Conservation (phyloP, 2,888 invertebrate species). For the Buathra laborator region DNA sequence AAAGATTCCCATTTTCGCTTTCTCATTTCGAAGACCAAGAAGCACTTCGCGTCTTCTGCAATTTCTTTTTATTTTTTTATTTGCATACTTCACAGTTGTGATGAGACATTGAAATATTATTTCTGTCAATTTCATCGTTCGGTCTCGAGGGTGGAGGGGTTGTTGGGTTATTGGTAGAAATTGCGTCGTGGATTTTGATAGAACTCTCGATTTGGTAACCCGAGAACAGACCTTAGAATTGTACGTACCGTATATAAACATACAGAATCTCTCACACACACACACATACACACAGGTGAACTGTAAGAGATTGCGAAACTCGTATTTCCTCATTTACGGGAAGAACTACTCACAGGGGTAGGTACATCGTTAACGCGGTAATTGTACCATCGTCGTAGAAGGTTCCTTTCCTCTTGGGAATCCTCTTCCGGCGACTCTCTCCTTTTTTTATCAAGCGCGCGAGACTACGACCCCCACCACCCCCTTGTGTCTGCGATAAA, state of each 20-base stretch:
- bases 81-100: neutral
- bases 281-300: neutral
- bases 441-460: constrained; percentile 7
- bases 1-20: neutral
- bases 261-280: neutral
- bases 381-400: neutral
- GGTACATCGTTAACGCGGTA: constrained; percentile 27
- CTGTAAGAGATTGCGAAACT: neutral
- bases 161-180: neutral
- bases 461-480: neutral
- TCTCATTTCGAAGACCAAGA: constrained; percentile 11
- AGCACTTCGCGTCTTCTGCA: neutral
- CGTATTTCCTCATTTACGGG: constrained; percentile 28
- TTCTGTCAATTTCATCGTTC: neutral
- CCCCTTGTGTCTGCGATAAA: neutral
- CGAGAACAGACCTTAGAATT: neutral
- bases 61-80: neutral
- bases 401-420: constrained; percentile 19
- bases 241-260: neutral
- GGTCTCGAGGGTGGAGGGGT: neutral
- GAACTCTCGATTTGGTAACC: neutral
- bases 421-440: constrained; percentile 15
- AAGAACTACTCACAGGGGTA: constrained; percentile 1
- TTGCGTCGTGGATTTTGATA: neutral
- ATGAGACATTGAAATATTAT: constrained; percentile 1